These are phyloP conservation scores for Gymnobelideus leadbeateri DNA, from an alignment of 2,113 vertebrate species.

Conservation along the genomic window DNA sequence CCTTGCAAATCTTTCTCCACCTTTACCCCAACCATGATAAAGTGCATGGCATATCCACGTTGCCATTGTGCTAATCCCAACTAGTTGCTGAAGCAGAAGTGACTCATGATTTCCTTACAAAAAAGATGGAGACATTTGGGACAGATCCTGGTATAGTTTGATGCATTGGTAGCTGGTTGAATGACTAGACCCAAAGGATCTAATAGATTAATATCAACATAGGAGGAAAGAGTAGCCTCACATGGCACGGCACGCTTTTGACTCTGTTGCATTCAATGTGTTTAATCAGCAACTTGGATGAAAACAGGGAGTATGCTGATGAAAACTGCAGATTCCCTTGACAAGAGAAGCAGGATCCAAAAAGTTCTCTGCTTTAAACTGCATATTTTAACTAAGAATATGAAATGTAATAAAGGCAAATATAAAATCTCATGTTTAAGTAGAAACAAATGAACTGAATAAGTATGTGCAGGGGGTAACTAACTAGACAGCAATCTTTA, in stretches of 20 bases:
- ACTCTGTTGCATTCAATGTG: background rate
- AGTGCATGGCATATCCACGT: background rate
- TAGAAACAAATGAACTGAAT: background rate
- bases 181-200: background rate
- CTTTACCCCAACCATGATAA: background rate
- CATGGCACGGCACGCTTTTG: background rate
- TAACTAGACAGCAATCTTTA: background rate
- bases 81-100: background rate
- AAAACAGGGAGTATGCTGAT: background rate
- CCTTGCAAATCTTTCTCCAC: background rate
- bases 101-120: background rate
- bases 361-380: background rate
- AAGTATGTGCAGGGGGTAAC: background rate
- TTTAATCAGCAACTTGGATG: background rate
- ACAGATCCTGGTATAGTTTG: background rate
- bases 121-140: background rate
- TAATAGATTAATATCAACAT: background rate
- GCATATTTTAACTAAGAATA: background rate
- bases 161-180: background rate
- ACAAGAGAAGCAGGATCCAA: background rate
- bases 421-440: background rate
- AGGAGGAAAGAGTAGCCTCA: background rate
- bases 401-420: background rate
- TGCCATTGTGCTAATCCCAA: background rate
- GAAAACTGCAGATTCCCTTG: background rate